Percentiles rank a stretch among this genome's conserved stretches.
Evolutionary conservation across 1,140 invertebrate genomes (phyloP).

Genomic region (Drosophila punjabiensis): DNA sequence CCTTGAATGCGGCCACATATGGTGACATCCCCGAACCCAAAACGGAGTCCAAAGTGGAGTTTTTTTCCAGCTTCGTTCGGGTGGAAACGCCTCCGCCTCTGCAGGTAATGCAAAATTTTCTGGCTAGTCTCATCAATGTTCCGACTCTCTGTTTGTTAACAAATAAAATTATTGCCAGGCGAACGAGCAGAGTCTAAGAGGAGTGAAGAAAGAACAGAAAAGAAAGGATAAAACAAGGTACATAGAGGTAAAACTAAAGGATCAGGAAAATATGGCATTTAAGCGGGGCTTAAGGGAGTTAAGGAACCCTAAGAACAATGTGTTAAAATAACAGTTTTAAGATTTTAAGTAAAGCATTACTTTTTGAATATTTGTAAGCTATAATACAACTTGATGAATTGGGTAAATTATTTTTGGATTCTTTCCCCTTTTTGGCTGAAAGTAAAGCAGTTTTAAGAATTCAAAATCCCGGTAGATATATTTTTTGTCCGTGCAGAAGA

Average conservation of each 20-base stretch:
- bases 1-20: conserved; percentile 48
- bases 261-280: neutral
- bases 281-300: neutral
- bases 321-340: neutral
- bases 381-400: neutral
- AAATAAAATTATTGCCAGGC: conserved; percentile 64
- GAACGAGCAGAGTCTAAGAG: conserved; percentile 23
- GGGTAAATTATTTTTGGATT: neutral
- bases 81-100: conserved; percentile 2
- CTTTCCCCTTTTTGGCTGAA: neutral
- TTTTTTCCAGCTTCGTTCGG: neutral
- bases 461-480: neutral
- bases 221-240: neutral
- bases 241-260: conserved; percentile 4
- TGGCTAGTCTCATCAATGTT: conserved; percentile 16
- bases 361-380: neutral
- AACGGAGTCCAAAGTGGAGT: neutral
- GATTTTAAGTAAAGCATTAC: neutral
- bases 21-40: neutral
- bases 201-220: neutral
- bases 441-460: neutral
- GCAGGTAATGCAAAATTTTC: conserved; percentile 43
- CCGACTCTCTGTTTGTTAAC: conserved; percentile 33
- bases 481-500: conserved; percentile 7
- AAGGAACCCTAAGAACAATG: neutral